phyloP scores from a whole-genome alignment of 2,113 vertebrate genomes.

The Aythya baeri region DNA sequence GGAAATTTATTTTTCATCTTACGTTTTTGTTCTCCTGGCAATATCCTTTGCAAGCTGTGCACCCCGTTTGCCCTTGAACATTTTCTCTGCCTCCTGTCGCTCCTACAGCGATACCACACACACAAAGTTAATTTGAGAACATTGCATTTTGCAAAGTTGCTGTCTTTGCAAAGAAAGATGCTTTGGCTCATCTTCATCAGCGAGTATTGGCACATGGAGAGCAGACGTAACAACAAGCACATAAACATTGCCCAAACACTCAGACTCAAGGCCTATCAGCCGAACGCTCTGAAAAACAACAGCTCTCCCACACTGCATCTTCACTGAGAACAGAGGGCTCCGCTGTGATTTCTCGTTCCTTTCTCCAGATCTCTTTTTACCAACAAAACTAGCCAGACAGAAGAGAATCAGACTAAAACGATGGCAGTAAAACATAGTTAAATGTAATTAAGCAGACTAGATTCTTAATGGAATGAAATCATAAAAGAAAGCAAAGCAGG shows the following conservation, averaged over 20 bases:
- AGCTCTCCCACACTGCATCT: background rate
- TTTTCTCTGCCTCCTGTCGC: slow-evolving; percentile 99
- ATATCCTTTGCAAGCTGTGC: slow-evolving; percentile 99
- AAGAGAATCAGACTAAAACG: background rate
- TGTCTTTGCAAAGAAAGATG: slow-evolving; percentile 60
- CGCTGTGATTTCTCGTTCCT: background rate
- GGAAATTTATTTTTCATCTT: slow-evolving; percentile 83
- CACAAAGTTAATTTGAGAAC: slow-evolving; percentile 85
- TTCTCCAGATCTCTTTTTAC: background rate
- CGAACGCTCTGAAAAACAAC: background rate
- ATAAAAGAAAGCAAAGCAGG: background rate
- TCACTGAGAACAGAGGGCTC: background rate
- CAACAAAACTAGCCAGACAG: background rate
- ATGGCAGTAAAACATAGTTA: background rate
- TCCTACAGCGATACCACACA: slow-evolving; percentile 94
- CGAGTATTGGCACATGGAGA: background rate
- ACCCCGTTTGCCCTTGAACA: slow-evolving; percentile 99
- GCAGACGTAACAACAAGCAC: background rate
- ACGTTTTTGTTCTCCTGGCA: slow-evolving; percentile 99
- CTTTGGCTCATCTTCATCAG: slow-evolving; percentile 10
- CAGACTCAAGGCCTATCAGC: background rate
- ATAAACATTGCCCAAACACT: background rate
- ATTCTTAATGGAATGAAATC: background rate
- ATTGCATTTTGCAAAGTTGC: slow-evolving; percentile 63
- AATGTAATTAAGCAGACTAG: background rate